Evolutionary conservation across 2,113 vertebrate genomes (phyloP).

Genomic region (Oenanthe oenanthe): DNA sequence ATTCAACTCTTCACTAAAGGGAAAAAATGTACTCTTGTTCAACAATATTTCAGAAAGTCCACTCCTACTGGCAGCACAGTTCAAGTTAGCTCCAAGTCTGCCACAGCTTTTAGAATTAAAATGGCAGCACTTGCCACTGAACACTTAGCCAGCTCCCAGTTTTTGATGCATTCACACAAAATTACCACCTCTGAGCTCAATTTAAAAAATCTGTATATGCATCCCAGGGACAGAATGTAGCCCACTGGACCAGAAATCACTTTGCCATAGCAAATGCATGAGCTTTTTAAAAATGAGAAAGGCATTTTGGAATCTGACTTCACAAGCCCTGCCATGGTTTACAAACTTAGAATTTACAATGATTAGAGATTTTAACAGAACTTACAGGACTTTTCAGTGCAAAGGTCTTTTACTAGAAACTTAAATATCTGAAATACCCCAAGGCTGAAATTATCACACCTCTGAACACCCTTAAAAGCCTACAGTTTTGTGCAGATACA

Average conservation of each 20-base stretch:
- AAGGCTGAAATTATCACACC: neutral
- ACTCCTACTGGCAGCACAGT: neutral
- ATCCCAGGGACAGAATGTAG: neutral
- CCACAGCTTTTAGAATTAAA: neutral
- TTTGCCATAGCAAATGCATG: neutral
- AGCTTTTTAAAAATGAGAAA: neutral
- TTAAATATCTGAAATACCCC: neutral
- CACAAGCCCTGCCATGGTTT: neutral
- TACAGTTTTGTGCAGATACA: neutral
- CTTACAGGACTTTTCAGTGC: neutral
- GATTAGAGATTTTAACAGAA: neutral
- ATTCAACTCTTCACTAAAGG: constrained; percentile 78
- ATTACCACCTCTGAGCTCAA: neutral
- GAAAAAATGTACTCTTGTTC: constrained; percentile 19
- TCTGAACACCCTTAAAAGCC: neutral
- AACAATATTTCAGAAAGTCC: neutral
- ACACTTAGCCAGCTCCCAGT: neutral
- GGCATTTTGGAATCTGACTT: neutral
- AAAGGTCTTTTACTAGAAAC: neutral
- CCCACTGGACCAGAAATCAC: neutral
- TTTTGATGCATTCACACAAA: neutral
- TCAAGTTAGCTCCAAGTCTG: neutral
- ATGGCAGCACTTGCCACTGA: neutral
- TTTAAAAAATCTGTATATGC: neutral
- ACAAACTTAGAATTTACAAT: neutral